Evolutionary conservation across 2,113 vertebrate genomes (phyloP).

Genomic region (Lampris megalopsis): DNA sequence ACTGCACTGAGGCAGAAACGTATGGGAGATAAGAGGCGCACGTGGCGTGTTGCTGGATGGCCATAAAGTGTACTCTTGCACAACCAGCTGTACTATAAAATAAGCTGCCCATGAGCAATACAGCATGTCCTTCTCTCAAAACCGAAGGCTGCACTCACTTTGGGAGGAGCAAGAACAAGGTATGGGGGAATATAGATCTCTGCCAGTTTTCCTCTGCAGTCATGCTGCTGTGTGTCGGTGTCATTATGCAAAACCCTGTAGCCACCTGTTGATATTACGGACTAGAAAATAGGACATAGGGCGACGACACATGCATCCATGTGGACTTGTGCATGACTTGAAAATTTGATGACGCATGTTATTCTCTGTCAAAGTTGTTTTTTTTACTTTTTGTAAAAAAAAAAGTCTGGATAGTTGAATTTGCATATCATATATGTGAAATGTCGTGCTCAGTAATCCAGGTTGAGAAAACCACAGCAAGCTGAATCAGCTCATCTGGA

Average conservation of each 20-base stretch:
- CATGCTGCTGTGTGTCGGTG: too few species aligned
- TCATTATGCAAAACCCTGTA: neutral
- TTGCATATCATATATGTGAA: neutral
- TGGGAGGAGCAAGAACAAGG: constrained; percentile 19
- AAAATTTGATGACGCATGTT: neutral
- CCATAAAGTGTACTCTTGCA: constrained; percentile 47
- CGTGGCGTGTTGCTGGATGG: constrained; percentile 24
- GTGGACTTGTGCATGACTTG: neutral
- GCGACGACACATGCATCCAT: neutral
- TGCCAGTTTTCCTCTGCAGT: neutral
- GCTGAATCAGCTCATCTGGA: too few species aligned
- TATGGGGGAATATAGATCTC: neutral
- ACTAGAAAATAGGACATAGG: neutral
- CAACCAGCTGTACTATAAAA: constrained; percentile 52
- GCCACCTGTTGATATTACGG: neutral
- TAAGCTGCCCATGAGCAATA: neutral
- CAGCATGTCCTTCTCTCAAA: constrained; percentile 11
- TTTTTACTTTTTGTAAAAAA: neutral
- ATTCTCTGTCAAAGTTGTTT: neutral
- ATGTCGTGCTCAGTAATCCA: too few species aligned
- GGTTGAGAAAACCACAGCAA: too few species aligned
- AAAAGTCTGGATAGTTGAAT: neutral
- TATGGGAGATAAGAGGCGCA: constrained; percentile 56
- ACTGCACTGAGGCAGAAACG: constrained; percentile 4
- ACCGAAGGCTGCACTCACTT: neutral